A percentile compares a stretch with the other conserved stretches of the same genome.
These are phyloP conservation scores for Neogale vison DNA, from an alignment of 2,113 vertebrate genomes.

Conservation along the genomic window DNA sequence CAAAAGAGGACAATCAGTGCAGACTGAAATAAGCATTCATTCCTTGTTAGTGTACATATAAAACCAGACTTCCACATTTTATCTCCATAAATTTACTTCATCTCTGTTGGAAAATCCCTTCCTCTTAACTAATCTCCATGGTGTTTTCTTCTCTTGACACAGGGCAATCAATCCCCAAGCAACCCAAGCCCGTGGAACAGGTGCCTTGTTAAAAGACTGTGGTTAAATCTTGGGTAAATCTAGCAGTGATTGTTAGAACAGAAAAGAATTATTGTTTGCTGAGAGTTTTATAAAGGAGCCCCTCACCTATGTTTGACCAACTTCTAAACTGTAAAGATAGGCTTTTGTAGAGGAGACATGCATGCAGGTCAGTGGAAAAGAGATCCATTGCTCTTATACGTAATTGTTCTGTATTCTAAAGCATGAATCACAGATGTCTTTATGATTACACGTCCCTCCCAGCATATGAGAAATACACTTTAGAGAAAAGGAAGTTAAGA, in stretches of 20 bases:
- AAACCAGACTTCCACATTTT: conserved; percentile 37
- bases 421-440: conserved; percentile 85
- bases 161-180: not conserved
- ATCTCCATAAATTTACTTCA: conserved; percentile 8
- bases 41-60: conserved; percentile 20
- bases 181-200: conserved; percentile 58
- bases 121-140: not conserved
- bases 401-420: conserved; percentile 81
- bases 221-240: conserved; percentile 70
- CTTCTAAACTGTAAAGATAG: conserved; percentile 61
- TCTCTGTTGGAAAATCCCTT: conserved; percentile 52
- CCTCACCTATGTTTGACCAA: conserved; percentile 62
- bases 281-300: conserved; percentile 74
- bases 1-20: conserved; percentile 2
- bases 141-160: conserved; percentile 25
- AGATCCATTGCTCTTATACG: conserved; percentile 53
- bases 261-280: conserved; percentile 75
- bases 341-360: conserved; percentile 56
- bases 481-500: conserved; percentile 86
- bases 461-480: conserved; percentile 83
- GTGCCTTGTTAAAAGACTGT: conserved; percentile 60
- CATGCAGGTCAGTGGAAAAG: conserved; percentile 13
- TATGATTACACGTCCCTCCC: conserved; percentile 81
- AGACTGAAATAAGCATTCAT: conserved; percentile 24
- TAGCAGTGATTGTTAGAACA: conserved; percentile 66